Conservation (phyloP, 2,888 invertebrate genomes). For the Bedellia somnulentella region DNA sequence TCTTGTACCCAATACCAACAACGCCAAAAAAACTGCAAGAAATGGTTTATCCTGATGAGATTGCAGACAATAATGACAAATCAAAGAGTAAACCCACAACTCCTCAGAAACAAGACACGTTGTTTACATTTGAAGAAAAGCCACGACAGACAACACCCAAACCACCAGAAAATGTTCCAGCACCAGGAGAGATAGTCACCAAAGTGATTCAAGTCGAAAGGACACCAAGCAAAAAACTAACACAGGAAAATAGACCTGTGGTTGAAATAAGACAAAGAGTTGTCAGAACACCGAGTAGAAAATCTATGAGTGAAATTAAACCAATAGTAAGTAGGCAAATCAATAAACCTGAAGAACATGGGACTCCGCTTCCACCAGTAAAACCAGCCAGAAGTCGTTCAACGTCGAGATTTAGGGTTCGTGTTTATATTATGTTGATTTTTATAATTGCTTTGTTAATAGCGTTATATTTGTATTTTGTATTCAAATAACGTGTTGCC, state of each 20-base stretch:
- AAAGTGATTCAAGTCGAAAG: slow-evolving; percentile 49
- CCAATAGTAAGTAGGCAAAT: slow-evolving; percentile 25
- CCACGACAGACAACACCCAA: background rate
- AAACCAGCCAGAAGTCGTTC: slow-evolving; percentile 56
- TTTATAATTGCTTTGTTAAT: slow-evolving; percentile 41
- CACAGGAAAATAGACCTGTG: slow-evolving; percentile 32
- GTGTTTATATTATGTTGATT: slow-evolving; percentile 43
- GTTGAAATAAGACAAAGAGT: slow-evolving; percentile 45
- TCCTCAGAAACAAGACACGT: no score
- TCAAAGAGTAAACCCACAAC: background rate
- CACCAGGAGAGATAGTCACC: slow-evolving; percentile 38
- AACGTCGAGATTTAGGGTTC: slow-evolving; percentile 52
- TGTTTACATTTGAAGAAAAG: slow-evolving; percentile 28
- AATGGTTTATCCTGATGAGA: slow-evolving; percentile 32
- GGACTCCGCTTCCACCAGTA: slow-evolving; percentile 36
- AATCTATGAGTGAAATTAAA: slow-evolving; percentile 25
- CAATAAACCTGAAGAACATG: slow-evolving; percentile 23
- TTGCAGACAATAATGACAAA: slow-evolving; percentile 18
- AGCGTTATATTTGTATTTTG: slow-evolving; percentile 37
- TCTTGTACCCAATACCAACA: slow-evolving; percentile 26
- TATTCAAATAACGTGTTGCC: slow-evolving; percentile 17
- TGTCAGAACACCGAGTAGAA: slow-evolving; percentile 46
- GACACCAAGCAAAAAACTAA: slow-evolving; percentile 39
- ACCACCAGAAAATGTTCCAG: slow-evolving; percentile 4
- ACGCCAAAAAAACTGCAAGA: slow-evolving; percentile 39